Conservation (phyloP, 1,140 invertebrate species). For the Dryas iulia region DNA sequence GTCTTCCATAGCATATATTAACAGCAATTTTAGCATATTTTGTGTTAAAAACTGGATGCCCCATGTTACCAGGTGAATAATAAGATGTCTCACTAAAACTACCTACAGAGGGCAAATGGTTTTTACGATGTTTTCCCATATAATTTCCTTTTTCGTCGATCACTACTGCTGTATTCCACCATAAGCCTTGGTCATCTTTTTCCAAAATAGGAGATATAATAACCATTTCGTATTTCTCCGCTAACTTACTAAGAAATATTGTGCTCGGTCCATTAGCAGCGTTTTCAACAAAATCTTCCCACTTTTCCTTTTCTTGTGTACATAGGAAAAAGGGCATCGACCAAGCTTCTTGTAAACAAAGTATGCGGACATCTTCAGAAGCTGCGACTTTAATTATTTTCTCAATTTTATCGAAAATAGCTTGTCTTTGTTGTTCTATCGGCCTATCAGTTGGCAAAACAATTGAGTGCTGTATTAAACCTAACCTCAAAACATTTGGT, state of each 20-base stretch:
- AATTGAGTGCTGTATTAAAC: slow-evolving; percentile 94
- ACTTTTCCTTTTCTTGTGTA: slow-evolving; percentile 96
- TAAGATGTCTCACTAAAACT: slow-evolving; percentile 99
- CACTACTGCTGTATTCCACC: slow-evolving; percentile 98
- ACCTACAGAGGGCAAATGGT: slow-evolving; percentile 98
- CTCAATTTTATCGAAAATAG: slow-evolving; percentile 89
- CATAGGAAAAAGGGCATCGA: slow-evolving; percentile 99
- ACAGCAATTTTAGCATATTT: slow-evolving; percentile 93
- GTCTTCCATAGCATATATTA: slow-evolving; percentile 98
- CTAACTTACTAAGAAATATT: slow-evolving; percentile 88
- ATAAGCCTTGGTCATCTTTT: slow-evolving; percentile 89
- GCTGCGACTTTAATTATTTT: slow-evolving; percentile 91
- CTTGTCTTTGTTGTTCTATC: slow-evolving; percentile 88
- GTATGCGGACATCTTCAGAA: slow-evolving; percentile 90
- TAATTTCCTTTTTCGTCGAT: slow-evolving; percentile 93
- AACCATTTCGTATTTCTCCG: slow-evolving; percentile 93
- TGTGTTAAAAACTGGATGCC: slow-evolving; percentile 96
- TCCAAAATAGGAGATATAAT: slow-evolving; percentile 98
- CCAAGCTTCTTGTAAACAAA: slow-evolving; percentile 99
- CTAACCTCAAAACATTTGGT: slow-evolving; percentile 88
- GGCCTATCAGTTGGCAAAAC: slow-evolving; percentile 88
- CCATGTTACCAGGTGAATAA: slow-evolving; percentile 96
- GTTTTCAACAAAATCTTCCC: slow-evolving; percentile 97
- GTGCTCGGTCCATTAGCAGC: slow-evolving; percentile 94
- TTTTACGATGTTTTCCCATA: slow-evolving; percentile 97